phyloP scores from a whole-genome alignment of 2,888 invertebrate species.

The Achlya flavicornis region DNA sequence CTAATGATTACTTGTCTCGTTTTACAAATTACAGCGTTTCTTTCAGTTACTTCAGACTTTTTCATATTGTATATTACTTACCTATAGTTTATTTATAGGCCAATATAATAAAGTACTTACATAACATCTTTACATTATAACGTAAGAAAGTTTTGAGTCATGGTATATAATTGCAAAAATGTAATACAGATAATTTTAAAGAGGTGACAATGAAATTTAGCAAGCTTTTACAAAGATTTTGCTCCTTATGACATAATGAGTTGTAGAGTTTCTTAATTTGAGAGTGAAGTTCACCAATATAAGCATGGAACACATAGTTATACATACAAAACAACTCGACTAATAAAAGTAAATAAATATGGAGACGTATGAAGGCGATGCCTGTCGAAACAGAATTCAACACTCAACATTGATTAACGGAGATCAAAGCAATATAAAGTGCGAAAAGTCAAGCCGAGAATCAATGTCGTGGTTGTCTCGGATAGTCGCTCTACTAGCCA shows the following conservation, averaged over 20 bases:
- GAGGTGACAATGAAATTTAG: no score
- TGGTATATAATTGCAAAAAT: no score
- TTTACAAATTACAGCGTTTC: slow-evolving; percentile 28
- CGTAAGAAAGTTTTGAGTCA: no score
- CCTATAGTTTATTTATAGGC: no score
- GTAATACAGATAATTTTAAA: no score
- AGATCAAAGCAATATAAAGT: not conserved
- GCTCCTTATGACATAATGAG: no score
- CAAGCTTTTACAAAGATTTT: no score
- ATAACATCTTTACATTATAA: no score
- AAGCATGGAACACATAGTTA: no score
- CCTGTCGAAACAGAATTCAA: not conserved
- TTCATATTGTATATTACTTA: not conserved
- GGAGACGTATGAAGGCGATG: not conserved
- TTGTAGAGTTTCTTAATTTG: no score
- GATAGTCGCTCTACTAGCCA: not conserved
- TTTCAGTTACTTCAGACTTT: not conserved
- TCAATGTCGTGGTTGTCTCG: not conserved
- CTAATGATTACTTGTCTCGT: slow-evolving; percentile 46
- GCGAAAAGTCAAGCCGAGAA: not conserved
- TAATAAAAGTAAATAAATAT: not conserved
- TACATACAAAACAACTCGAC: no score
- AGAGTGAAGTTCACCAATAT: no score
- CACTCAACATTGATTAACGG: not conserved
- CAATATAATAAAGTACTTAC: not conserved